phyloP scores from a whole-genome alignment of 2,888 invertebrate species.

The Beris morrisii region DNA sequence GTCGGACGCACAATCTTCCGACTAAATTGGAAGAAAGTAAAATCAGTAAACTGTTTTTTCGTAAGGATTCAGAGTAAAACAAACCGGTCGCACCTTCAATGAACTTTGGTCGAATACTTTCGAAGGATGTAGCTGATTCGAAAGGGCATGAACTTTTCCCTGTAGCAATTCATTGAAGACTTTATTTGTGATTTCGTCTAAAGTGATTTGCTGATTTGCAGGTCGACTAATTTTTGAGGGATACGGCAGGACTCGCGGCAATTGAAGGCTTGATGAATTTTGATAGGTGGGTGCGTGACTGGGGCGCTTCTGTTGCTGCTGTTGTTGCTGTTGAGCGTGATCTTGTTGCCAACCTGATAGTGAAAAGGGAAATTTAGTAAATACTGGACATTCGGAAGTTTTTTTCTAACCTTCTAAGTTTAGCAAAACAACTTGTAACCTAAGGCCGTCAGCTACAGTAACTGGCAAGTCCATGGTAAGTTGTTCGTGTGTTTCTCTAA shows the following conservation, averaged over 20 bases:
- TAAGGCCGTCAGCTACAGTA: conserved; percentile 58
- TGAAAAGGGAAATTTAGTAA: neutral
- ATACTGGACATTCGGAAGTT: conserved; percentile 29
- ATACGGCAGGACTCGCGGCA: conserved; percentile 25
- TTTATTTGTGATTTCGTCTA: conserved; percentile 76
- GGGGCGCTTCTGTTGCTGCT: conserved; percentile 31
- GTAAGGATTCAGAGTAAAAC: neutral
- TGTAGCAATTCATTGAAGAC: conserved; percentile 75
- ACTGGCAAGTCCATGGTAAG: conserved; percentile 52
- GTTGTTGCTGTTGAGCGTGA: conserved; percentile 34
- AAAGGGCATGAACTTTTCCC: conserved; percentile 61
- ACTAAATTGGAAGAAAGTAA: conserved; percentile 40
- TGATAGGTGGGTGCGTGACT: conserved; percentile 24
- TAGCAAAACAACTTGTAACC: conserved; percentile 59
- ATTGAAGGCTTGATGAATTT: conserved; percentile 30
- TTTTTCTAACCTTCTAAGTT: conserved; percentile 44
- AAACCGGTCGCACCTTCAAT: conserved; percentile 57
- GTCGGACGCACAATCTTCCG: conserved; percentile 72
- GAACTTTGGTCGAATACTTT: conserved; percentile 60
- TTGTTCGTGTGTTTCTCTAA: conserved; percentile 50
- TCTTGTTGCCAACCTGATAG: conserved; percentile 28
- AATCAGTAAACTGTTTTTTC: neutral
- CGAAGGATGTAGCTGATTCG: conserved; percentile 27
- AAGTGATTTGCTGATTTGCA: conserved; percentile 47
- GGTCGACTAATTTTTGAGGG: conserved; percentile 26